phyloP scores from a whole-genome alignment of 92 coral and sea anemone genomes.

The Galaxea fascicularis region DNA sequence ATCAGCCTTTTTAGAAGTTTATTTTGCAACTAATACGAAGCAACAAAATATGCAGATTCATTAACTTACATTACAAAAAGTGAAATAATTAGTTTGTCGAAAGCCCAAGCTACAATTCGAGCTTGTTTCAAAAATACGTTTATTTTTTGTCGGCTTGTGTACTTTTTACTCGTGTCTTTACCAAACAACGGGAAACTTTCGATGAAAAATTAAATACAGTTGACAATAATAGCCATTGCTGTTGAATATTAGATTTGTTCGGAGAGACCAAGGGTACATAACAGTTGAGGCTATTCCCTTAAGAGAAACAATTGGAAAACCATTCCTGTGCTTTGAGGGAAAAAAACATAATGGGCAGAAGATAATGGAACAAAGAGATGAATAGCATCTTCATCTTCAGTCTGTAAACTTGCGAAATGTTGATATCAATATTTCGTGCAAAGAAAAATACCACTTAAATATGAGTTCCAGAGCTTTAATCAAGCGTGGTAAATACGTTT shows the following conservation, averaged over 20 bases:
- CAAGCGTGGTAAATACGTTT: not conserved
- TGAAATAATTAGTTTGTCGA: not conserved
- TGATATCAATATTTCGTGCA: not conserved
- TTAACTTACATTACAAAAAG: not conserved
- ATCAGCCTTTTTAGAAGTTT: not conserved
- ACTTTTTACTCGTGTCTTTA: not conserved
- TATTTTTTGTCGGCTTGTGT: not conserved
- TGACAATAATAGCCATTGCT: not conserved
- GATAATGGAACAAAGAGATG: not conserved
- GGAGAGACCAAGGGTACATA: not conserved
- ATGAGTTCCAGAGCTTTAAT: not conserved
- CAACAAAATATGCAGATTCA: not conserved
- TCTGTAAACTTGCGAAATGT: not conserved
- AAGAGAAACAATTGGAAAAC: not conserved
- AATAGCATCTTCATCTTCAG: not conserved
- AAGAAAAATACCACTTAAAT: not conserved
- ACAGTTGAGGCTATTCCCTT: not conserved
- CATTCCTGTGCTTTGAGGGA: not conserved
- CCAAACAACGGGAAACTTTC: not conserved
- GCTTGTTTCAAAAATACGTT: not conserved
- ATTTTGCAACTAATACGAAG: not conserved
- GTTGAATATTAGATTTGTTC: constrained; percentile 9
- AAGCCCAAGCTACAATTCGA: not conserved
- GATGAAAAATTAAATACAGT: not conserved
- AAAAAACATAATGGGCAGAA: not conserved